Conservation (phyloP, 2,888 invertebrate genomes). For the Erebia ligea region DNA sequence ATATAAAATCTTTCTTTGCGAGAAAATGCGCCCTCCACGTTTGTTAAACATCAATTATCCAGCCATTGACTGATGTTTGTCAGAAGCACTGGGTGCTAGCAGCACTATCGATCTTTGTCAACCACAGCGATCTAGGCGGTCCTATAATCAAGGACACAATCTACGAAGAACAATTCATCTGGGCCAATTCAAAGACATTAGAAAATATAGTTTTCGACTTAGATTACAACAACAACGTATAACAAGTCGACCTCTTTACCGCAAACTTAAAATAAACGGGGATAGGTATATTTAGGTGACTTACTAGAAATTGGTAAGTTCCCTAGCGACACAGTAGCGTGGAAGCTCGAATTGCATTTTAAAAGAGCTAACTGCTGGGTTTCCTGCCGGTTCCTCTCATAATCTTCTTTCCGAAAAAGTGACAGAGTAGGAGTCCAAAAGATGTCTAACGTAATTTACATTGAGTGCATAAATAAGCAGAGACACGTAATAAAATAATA, state of each 20-base stretch:
- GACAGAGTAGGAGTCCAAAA: too few species aligned
- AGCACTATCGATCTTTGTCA: conserved; percentile 8
- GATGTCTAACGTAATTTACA: background rate
- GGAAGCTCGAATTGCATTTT: too few species aligned
- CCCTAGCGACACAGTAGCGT: too few species aligned
- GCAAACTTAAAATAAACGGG: background rate
- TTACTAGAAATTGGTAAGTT: too few species aligned
- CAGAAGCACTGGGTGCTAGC: background rate
- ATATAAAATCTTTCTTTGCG: background rate
- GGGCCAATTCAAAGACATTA: background rate
- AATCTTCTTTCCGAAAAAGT: too few species aligned
- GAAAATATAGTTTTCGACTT: background rate
- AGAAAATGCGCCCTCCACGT: background rate
- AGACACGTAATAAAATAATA: background rate
- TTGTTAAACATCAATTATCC: conserved; percentile 7
- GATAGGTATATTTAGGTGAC: too few species aligned
- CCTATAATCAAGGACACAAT: conserved; percentile 2
- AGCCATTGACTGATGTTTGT: conserved; percentile 8
- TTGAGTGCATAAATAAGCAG: background rate
- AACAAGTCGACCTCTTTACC: background rate
- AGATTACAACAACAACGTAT: background rate
- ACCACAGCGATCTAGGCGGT: background rate
- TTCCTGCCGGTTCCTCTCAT: too few species aligned
- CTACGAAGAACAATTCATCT: background rate
- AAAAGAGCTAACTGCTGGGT: too few species aligned